A percentile compares a stretch with the other conserved stretches of the same genome.
Conservation (phyloP, 2,797 vertebrate genomes). For the Malurus leucopterus region DNA sequence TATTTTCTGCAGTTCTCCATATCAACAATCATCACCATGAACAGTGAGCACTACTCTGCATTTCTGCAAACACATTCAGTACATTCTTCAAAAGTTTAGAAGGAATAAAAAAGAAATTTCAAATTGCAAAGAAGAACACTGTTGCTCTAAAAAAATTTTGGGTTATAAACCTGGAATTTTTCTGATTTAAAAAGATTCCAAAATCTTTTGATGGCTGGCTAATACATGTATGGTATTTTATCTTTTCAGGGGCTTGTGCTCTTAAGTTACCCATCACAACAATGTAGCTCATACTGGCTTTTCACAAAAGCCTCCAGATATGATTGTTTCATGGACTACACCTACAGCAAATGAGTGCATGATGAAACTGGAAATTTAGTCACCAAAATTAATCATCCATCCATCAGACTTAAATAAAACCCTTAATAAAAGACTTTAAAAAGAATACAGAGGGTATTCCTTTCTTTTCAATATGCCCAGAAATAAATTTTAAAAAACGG, state of each 20-base stretch:
- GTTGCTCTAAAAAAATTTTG: neutral
- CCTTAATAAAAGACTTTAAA: no score
- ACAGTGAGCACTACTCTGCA: neutral
- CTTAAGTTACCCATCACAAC: neutral
- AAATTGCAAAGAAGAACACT: neutral
- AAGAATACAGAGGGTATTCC: neutral
- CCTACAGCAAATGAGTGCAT: neutral
- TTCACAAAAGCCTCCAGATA: neutral
- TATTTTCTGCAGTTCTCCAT: neutral
- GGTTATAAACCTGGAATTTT: rapidly evolving
- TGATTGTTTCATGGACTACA: neutral
- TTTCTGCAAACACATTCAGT: neutral
- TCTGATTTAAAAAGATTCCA: neutral
- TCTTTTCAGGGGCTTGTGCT: neutral
- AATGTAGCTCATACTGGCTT: neutral
- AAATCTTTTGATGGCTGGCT: neutral
- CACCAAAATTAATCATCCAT: neutral
- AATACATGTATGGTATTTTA: neutral
- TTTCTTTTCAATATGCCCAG: neutral
- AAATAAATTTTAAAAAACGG: neutral
- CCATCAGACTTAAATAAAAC: neutral
- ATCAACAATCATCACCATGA: neutral
- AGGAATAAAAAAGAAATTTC: neutral
- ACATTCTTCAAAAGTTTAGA: neutral
- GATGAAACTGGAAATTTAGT: neutral